phyloP scores from a whole-genome alignment of 2,888 invertebrate species.

The Noctua janthina region DNA sequence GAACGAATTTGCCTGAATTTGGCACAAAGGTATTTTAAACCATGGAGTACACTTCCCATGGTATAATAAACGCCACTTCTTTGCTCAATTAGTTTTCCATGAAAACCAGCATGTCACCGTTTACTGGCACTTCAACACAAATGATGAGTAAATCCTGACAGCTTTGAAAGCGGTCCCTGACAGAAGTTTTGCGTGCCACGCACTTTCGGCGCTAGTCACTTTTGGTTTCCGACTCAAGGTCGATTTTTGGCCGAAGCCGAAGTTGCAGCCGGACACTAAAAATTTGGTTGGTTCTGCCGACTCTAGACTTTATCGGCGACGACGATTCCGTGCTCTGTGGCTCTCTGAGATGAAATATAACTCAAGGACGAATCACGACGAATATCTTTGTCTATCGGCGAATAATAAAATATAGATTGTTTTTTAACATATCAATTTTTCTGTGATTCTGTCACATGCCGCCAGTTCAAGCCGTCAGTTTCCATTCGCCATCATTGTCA shows the following conservation, averaged over 20 bases:
- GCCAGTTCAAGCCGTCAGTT: background rate
- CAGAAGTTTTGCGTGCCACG: background rate
- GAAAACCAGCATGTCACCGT: background rate
- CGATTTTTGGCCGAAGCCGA: background rate
- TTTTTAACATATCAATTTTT: constrained; percentile 2
- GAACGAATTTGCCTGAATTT: background rate
- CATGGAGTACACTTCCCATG: background rate
- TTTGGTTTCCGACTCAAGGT: background rate
- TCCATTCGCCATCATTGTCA: background rate
- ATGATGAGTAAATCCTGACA: background rate
- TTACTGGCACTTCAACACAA: background rate
- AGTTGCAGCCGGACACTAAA: background rate
- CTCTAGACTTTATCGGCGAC: background rate
- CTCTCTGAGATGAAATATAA: constrained; percentile 40
- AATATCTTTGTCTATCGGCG: constrained; percentile 25
- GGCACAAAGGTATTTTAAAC: background rate
- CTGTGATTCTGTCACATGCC: background rate
- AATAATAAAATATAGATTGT: constrained; percentile 35
- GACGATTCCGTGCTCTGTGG: constrained; percentile 1
- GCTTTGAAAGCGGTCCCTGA: background rate
- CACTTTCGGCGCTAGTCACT: background rate
- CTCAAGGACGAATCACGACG: constrained; percentile 18
- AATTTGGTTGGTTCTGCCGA: background rate
- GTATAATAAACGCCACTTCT: background rate
- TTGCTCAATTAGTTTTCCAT: background rate